Evolutionary conservation across 2,888 invertebrate species (phyloP), one percentile per base, ranked within the genome.

Genomic region (Nomada hirtipes): DNA sequence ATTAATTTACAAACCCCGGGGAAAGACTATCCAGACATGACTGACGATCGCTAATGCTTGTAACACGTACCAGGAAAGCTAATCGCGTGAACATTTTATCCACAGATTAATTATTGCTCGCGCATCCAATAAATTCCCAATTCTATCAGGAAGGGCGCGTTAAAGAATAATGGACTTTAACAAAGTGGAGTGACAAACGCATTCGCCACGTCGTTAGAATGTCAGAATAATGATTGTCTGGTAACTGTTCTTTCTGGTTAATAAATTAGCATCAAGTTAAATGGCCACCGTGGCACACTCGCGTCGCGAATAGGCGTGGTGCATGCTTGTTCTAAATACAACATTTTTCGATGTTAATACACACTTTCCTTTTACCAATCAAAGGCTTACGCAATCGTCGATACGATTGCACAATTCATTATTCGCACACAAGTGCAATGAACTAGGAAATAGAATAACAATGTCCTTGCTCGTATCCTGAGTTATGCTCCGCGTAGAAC

Each of bases 401-500:
- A 67, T 70, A 70, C 26, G 74, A 79, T 82, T 82, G 79, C 81
- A 42, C 50, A n/a, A 55, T 23, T 11, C 65, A 79, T 53, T 20
- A 82, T 82, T 82, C 74, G 75, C 81, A 74, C 67, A 74, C 75
- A 79, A 79, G 75, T 75, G 65, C 69, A 26, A 69, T 74, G 79
- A 79, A 68, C 81, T 72, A 18, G 36, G 78, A 60, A 67, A 76
- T 55, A 18, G 74, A 64, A 52, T 75, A 63, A 61, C 26, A 61
- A 68, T 23, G 29, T 44, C 42, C 68, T 44, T 55, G 55, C 23
- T 44, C 68, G 42, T 69, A 44, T 69, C 26, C 42, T 26, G 55
- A 68, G 23, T 18, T 47, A 47, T 1, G 47, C 13, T 47, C 47
- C 3, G 3, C 10, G 47, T 11, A 47, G 47, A 57, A 42, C 23